Conservation (phyloP, 2,888 invertebrate genomes). For the Lymantria dispar region DNA sequence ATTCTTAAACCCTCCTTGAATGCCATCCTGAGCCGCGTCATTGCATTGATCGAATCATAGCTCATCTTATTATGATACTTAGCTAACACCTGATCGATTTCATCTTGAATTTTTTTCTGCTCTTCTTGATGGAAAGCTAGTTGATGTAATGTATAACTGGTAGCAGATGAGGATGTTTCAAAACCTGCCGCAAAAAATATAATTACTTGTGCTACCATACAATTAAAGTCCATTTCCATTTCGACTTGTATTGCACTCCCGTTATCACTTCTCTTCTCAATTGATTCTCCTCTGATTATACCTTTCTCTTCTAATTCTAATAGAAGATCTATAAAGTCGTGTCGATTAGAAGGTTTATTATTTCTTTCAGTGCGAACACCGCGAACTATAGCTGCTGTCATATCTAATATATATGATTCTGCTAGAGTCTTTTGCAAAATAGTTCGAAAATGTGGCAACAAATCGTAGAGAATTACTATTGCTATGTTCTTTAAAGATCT, state of each 20-base stretch:
- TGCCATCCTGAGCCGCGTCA: constrained; percentile 47
- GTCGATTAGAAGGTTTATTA: constrained; percentile 48
- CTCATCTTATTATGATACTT: constrained; percentile 55
- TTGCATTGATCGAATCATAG: constrained; percentile 55
- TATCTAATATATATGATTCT: constrained; percentile 25
- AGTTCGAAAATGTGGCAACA: constrained; percentile 45
- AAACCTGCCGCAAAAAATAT: constrained; percentile 71
- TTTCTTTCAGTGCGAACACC: constrained; percentile 50
- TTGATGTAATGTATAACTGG: constrained; percentile 59
- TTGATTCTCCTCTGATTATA: constrained; percentile 51
- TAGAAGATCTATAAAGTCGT: constrained; percentile 55
- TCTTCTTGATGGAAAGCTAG: constrained; percentile 62
- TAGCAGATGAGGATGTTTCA: constrained; percentile 69
- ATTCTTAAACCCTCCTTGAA: constrained; percentile 58
- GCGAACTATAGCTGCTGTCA: constrained; percentile 36
- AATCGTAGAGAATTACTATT: constrained; percentile 36
- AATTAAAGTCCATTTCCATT: constrained; percentile 45
- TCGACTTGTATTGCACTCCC: constrained; percentile 46
- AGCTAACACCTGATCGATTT: constrained; percentile 56
- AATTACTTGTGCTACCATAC: constrained; percentile 55
- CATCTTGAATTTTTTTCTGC: constrained; percentile 54
- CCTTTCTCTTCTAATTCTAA: constrained; percentile 49
- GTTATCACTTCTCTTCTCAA: constrained; percentile 45
- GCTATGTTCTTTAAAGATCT: constrained; percentile 27
- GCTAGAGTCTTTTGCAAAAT: constrained; percentile 17